Conservation (phyloP, 1,140 invertebrate genomes). For the Drosophila cardini region DNA sequence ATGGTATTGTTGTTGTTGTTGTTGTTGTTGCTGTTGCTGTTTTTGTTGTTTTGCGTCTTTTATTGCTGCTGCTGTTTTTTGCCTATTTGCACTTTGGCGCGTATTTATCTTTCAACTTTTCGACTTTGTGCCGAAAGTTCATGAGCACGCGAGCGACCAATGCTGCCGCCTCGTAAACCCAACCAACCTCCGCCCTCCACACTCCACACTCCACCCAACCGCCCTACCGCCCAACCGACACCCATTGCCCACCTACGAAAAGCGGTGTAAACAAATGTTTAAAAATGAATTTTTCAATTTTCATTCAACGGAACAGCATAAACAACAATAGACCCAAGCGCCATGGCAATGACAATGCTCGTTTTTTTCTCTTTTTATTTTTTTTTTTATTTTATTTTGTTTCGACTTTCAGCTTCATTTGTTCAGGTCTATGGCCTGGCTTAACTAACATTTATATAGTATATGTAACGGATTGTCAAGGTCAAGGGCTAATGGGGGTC, state of each 20-base stretch:
- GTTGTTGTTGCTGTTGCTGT: constrained; percentile 45
- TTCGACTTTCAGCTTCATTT: constrained; percentile 4
- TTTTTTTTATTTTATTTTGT: too few relatives aligned
- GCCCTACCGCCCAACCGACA: too few relatives aligned
- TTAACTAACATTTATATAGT: constrained; percentile 1
- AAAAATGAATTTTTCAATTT: constrained; percentile 79
- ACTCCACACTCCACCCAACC: too few relatives aligned
- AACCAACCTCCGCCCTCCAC: not conserved
- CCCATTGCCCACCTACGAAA: too few relatives aligned
- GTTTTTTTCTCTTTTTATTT: too few relatives aligned
- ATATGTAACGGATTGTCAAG: constrained; percentile 26
- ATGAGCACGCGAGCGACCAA: constrained; percentile 45
- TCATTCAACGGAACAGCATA: constrained; percentile 62
- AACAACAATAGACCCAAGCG: constrained; percentile 48
- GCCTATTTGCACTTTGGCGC: constrained; percentile 70
- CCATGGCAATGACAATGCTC: constrained; percentile 33
- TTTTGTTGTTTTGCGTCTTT: constrained; percentile 59
- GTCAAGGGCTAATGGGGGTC: constrained; percentile 46
- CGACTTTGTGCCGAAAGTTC: constrained; percentile 73
- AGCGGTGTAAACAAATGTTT: constrained; percentile 73
- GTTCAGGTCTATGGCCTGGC: constrained; percentile 15
- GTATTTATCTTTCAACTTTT: constrained; percentile 80
- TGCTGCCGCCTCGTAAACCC: not conserved
- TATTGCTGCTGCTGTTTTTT: constrained; percentile 48
- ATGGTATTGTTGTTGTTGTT: constrained; percentile 38